Evolutionary conservation across 64 coral and sea anemone genomes (phyloP), one percentile per base, ranked within the genome.

Genomic region (Pocillopora damicornis): DNA sequence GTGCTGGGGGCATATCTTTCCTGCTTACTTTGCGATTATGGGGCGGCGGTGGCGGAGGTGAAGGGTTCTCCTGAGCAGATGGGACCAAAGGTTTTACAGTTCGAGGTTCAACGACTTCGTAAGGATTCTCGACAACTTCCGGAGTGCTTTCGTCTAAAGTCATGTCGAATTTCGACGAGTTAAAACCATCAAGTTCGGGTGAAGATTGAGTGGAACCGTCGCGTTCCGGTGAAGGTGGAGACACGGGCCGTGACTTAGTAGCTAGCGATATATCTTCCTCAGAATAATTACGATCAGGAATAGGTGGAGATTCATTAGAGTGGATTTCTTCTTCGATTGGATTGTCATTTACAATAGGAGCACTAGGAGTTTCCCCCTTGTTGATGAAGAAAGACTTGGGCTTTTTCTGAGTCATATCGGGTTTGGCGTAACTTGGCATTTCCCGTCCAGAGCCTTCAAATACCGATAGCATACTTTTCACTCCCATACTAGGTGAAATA

Each of bases 361-460:
- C 36, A 51, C 20, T 51, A 14, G 56, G 76, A 58, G 36, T 8
- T 78, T 78, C 9, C 15, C 22, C 7, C 35, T 36, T n/a, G 25
- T 15, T 77, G 76, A 14, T 78, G 76, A 17, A 51, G 38, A 78
- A 20, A 12, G 63, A 9, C 5, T 18, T 76, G 9, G 37, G 35
- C 5, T 60, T 87, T 59, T 86, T 92, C 60, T 73, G 77, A 17
- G 75, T 58, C 30, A 73, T 60, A 13, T 92, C 90, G 16, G 90
- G 90, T 92, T 92, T 92, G 16, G 90, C 75, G 63, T 92, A 92
- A 69, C 73, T 11, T 22, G 37, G 60, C 30, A 79, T 69, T 11
- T 74, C 10, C 20, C 34, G 36, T 57, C 77, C 77, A 59, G 60
- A 73, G n/a, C 80, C 75, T 80, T 92, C 75, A 63, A 92, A 92